These are phyloP conservation scores for Drosophila serrata DNA, from an alignment of 1,140 invertebrate genomes.

Conservation along the genomic window DNA sequence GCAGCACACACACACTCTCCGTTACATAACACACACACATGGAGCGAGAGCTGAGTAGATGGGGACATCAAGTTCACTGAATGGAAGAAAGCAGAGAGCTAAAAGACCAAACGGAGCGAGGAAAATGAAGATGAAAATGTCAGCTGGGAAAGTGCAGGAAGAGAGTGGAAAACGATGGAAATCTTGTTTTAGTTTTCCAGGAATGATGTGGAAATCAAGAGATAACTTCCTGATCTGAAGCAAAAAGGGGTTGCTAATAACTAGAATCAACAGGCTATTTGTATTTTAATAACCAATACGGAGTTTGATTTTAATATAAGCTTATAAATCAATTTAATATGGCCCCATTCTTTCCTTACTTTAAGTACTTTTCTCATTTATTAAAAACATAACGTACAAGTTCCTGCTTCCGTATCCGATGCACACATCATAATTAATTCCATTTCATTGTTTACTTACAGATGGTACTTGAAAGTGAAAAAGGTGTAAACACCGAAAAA, in stretches of 20 bases:
- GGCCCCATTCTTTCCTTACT: not conserved
- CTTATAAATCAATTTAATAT: not conserved
- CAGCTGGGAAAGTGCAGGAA: conserved; percentile 7
- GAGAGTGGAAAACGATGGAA: not conserved
- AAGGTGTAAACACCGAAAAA: conserved; percentile 48
- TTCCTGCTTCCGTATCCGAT: conserved; percentile 6
- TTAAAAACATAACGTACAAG: conserved; percentile 18
- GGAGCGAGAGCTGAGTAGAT: not conserved
- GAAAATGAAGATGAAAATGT: conserved; percentile 34
- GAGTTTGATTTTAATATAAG: too few relatives aligned
- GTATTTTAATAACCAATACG: not conserved
- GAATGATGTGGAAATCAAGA: not conserved
- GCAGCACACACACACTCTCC: conserved; percentile 32
- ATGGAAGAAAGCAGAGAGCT: conserved; percentile 3
- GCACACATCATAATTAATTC: conserved; percentile 56
- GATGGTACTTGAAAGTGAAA: conserved; percentile 22
- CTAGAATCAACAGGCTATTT: not conserved
- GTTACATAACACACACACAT: conserved; percentile 19
- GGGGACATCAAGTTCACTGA: conserved; percentile 12
- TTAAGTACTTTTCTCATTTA: conserved; percentile 27
- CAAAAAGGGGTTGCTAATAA: too few relatives aligned
- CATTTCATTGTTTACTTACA: conserved; percentile 15
- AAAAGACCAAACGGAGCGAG: conserved; percentile 27
- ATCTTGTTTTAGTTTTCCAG: not conserved
- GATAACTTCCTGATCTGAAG: not conserved